These are phyloP conservation scores for Steromphala cineraria DNA, from an alignment of 2,888 invertebrate genomes.

Conservation along the genomic window DNA sequence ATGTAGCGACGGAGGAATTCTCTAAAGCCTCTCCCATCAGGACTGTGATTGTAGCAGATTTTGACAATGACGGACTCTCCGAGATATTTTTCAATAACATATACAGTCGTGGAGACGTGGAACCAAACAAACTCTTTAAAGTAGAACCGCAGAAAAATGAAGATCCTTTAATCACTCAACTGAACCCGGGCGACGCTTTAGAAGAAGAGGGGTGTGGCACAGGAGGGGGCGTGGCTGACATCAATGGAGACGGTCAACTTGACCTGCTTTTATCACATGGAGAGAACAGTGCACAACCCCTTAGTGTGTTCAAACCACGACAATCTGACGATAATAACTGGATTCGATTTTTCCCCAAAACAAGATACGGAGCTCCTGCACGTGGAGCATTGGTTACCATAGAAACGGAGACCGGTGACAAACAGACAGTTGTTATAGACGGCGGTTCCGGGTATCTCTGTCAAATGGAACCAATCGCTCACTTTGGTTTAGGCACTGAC, in stretches of 20 bases:
- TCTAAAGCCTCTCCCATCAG: constrained; percentile 51
- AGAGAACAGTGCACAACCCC: constrained; percentile 51
- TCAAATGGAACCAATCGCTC: constrained; percentile 59
- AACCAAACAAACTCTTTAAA: background rate
- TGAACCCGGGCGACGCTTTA: background rate
- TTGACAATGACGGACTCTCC: constrained; percentile 65
- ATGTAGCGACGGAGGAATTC: constrained; percentile 55
- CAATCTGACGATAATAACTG: constrained; percentile 46
- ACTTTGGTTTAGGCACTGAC: constrained; percentile 56
- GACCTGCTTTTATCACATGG: constrained; percentile 66
- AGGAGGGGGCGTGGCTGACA: constrained; percentile 63
- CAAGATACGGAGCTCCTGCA: constrained; percentile 64
- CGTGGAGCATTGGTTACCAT: constrained; percentile 63
- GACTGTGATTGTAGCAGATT: constrained; percentile 66
- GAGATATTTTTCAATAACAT: constrained; percentile 66
- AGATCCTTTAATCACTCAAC: background rate
- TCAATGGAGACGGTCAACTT: constrained; percentile 64
- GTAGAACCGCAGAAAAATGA: background rate
- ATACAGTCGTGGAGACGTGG: background rate
- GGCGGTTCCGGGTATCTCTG: constrained; percentile 61
- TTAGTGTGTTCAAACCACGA: constrained; percentile 33
- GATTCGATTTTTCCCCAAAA: constrained; percentile 60
- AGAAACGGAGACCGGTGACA: constrained; percentile 36
- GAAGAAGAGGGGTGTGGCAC: constrained; percentile 1
- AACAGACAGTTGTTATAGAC: constrained; percentile 55